phyloP scores from a whole-genome alignment of 2,113 vertebrate species.

The Otocyon megalotis region DNA sequence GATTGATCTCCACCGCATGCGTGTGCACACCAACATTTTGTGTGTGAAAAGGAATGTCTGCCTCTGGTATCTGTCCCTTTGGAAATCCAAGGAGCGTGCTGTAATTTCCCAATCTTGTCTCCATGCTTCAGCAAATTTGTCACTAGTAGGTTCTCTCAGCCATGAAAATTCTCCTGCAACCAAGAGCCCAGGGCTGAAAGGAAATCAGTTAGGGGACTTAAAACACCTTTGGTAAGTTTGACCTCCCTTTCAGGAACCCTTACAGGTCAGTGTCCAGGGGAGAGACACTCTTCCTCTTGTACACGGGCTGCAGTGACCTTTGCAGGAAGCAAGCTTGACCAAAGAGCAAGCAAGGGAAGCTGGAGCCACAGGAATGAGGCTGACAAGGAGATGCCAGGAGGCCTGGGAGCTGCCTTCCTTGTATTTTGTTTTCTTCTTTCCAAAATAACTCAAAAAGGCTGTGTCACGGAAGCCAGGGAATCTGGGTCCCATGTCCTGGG shows the following conservation, averaged over 20 bases:
- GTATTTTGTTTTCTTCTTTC: conserved; percentile 13
- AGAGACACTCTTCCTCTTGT: background rate
- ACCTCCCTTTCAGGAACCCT: conserved; percentile 35
- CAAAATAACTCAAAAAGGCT: conserved; percentile 1
- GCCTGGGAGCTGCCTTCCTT: background rate
- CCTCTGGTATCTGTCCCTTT: conserved; percentile 44
- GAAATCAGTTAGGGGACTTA: conserved; percentile 44
- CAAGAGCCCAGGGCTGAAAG: conserved; percentile 51
- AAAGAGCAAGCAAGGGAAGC: background rate
- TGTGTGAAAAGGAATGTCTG: conserved; percentile 48
- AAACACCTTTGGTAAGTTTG: conserved; percentile 55
- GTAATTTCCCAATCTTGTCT: conserved; percentile 69
- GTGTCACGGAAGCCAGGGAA: background rate
- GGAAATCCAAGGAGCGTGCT: conserved; percentile 45
- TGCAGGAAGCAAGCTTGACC: background rate
- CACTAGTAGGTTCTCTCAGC: conserved; percentile 66
- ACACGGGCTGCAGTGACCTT: background rate
- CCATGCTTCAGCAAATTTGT: conserved; percentile 70
- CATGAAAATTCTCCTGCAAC: conserved; percentile 66
- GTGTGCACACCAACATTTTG: background rate
- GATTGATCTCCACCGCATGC: background rate
- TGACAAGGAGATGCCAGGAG: background rate
- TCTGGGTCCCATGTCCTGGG: background rate
- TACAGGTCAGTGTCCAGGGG: background rate
- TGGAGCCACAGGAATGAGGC: background rate